Percentiles rank a stretch among this genome's conserved stretches.
These are phyloP conservation scores for Batillaria attramentaria DNA, from an alignment of 1,140 invertebrate genomes.

Conservation along the genomic window DNA sequence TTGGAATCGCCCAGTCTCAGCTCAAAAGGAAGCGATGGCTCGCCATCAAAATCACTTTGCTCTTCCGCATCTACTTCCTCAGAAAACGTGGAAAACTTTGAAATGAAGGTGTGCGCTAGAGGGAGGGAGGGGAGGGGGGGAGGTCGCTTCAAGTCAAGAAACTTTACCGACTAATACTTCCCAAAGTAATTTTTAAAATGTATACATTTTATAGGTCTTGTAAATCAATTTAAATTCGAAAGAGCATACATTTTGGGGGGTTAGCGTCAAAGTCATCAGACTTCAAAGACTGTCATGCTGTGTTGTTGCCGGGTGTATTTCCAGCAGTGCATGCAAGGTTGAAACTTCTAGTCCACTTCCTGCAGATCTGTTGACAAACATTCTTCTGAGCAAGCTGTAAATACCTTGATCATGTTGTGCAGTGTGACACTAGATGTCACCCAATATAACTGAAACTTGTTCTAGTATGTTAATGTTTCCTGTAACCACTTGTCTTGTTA, in stretches of 20 bases:
- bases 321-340: not conserved
- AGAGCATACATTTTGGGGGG: not conserved
- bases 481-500: not conserved
- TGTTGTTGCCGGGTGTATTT: not conserved
- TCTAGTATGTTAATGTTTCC: not conserved
- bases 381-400: not conserved
- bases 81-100: slow-evolving; percentile 74
- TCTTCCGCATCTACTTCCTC: slow-evolving; percentile 78
- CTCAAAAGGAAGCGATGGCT: slow-evolving; percentile 61
- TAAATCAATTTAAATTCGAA: not conserved
- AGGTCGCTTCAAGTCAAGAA: no score
- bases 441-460: not conserved
- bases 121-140: no score
- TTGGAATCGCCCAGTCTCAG: slow-evolving; percentile 48
- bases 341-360: not conserved
- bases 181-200: slow-evolving; percentile 19
- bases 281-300: not conserved
- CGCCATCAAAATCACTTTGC: slow-evolving; percentile 76
- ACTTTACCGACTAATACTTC: slow-evolving; percentile 28
- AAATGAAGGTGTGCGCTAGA: slow-evolving; percentile 62
- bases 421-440: no score
- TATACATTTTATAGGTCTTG: not conserved
- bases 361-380: not conserved
- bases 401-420: no score
- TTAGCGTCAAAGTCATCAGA: not conserved